Base-by-base conservation (phyloP, 2,113 vertebrate genomes). In the Myotis davidii region DNA sequence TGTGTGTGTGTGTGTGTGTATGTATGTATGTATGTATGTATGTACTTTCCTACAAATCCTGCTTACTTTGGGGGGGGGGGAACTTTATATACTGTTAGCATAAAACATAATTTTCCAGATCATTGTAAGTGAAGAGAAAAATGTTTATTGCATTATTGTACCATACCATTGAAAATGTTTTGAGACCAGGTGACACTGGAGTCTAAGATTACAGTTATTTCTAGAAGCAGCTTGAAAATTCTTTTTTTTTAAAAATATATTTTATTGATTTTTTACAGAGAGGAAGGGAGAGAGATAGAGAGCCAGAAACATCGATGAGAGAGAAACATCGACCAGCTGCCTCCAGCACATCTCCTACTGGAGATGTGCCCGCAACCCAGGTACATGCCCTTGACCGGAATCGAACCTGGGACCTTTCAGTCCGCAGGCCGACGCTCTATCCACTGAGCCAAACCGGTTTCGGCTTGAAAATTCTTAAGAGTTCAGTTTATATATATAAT, bases 161-260 rank as follows among this genome's bases (percentile, higher is more conserved):
- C 10, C 20, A 84, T 91, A 61, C 37, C 13, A 45, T n/a, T 67
- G n/a, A 97, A 95, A 74, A 52, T 94, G 85, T 88, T 93, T 96
- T 77, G 20, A 96, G 78, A 93, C 4, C 64, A 76, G 32, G 39
- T 91, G 56, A 76, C 13, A 54, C 9, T 93, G 32, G 76, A 54
- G 85, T 85, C n/a, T 76, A 91, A 50, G 50, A 72, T 91, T 94
- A 90, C 45, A 85, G 14, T 83, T 92, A 88, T 95, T 89, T 89
- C 56, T 59, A 86, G 50, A 21, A 91, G 18, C 17, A 83, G 23
- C 42, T 69, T 96, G 52, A 74, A 95, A 87, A 90, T 89, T 91
- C 50, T 85, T 50, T n/a, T n/a, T n/a, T n/a, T n/a, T n/a, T n/a
- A n/a, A n/a, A n/a, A n/a, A n/a, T n/a, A n/a, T n/a, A n/a, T n/a